These are phyloP conservation scores for Blastobasis adustella DNA, from an alignment of 2,888 invertebrate species.

Conservation along the genomic window DNA sequence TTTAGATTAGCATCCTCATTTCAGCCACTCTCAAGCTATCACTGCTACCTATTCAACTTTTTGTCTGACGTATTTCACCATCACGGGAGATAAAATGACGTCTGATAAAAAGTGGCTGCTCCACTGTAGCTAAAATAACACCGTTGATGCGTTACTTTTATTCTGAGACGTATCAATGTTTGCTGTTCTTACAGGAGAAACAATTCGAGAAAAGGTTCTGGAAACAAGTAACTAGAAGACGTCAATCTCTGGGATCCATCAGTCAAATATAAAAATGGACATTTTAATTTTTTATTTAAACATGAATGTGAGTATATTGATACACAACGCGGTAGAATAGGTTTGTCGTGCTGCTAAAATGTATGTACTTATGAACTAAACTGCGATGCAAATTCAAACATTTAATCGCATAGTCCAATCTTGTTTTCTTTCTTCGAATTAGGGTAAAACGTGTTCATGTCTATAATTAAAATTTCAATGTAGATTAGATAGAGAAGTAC, in stretches of 20 bases:
- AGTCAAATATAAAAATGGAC: conserved; percentile 40
- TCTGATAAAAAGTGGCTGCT: too few species aligned
- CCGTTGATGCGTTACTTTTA: too few species aligned
- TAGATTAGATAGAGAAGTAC: not conserved
- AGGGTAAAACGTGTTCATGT: conserved; percentile 3
- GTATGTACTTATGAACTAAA: too few species aligned
- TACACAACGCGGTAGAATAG: too few species aligned
- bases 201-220: conserved; percentile 85
- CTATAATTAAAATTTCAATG: not conserved
- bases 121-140: too few species aligned
- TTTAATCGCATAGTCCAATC: not conserved
- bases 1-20: conserved; percentile 9
- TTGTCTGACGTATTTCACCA: not conserved
- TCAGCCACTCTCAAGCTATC: too few species aligned
- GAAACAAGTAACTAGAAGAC: conserved; percentile 85
- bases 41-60: not conserved
- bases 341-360: too few species aligned
- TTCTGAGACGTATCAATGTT: conserved; percentile 1
- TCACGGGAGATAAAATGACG: too few species aligned
- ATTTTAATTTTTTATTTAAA: too few species aligned
- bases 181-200: conserved; percentile 78
- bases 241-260: conserved; percentile 72
- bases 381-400: not conserved
- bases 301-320: too few species aligned
- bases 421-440: too few species aligned